Evolutionary conservation across 2,888 invertebrate species (phyloP).

Genomic region (Hydrotaea cyrtoneurina): DNA sequence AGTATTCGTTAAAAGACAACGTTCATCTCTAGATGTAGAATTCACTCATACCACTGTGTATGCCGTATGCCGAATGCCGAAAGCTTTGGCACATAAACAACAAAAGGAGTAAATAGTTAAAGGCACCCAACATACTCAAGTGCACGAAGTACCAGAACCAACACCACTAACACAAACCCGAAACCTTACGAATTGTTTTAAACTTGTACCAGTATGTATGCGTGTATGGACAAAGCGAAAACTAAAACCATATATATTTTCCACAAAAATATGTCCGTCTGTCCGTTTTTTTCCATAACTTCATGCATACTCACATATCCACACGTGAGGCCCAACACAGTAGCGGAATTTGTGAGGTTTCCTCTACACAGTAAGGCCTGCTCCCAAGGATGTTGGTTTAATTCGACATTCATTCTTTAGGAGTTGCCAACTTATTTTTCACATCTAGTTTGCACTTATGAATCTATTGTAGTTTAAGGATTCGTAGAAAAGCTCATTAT

Average conservation of each 20-base stretch:
- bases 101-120: not conserved
- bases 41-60: not conserved
- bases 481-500: too few species aligned
- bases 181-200: not conserved
- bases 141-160: too few species aligned
- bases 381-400: too few species aligned
- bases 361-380: too few species aligned
- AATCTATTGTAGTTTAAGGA: too few species aligned
- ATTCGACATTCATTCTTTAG: too few species aligned
- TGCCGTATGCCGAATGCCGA: not conserved
- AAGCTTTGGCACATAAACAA: not conserved
- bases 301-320: conserved; percentile 5
- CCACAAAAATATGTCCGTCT: conserved; percentile 8
- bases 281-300: conserved; percentile 1
- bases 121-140: not conserved
- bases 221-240: not conserved
- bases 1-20: too few species aligned
- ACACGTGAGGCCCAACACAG: not conserved
- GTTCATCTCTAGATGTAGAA: too few species aligned
- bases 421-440: too few species aligned
- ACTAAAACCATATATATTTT: not conserved
- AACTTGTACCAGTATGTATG: not conserved
- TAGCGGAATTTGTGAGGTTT: too few species aligned
- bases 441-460: too few species aligned
- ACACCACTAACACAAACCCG: not conserved